Evolutionary conservation across 2,888 invertebrate genomes (phyloP), one percentile per base, ranked within the genome.

Genomic region (Lithophane socia): DNA sequence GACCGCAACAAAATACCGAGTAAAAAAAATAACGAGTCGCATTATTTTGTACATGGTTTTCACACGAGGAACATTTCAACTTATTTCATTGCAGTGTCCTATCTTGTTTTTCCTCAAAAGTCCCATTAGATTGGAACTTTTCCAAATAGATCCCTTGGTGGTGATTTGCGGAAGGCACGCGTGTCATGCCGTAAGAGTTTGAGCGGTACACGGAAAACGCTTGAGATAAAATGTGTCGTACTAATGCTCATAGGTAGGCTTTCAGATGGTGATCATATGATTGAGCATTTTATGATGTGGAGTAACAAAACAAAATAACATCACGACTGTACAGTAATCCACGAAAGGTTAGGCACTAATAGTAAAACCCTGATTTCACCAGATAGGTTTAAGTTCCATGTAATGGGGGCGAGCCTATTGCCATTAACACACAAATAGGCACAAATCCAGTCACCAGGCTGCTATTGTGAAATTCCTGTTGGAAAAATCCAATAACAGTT

Each of bases 41-140:
- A 56, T 49, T 13, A 21, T 58, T 58, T 52, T 73, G n/a, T 21
- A 37, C 10, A 21, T 52, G 52, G 12, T 12, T 52, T 70, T 37
- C n/a, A 29, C 21, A n/a, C 13, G 24, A 61, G 21, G 12, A 74
- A 56, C 49, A 64, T 77, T 63, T 7, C 12, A 69, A 75, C 63
- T 66, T 74, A 75, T 76, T 66, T 69, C 52, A 67, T 69, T 56
- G n/a, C 67, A 52, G 24, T 37, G 24, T 44, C 65, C n/a, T 44
- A 58, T 42, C 75, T 75, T 77, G 44, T 77, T 80, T 86, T 80
- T 73, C 52, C 42, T 64, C 21, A 37, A 69, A 73, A 65, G 21
- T 69, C 61, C 44, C 68, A 54, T 68, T 75, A 37, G 66, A 49
- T 58, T 24, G 2, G 3, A 86, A 86, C 49, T 86, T 86, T 73